These are phyloP conservation scores for Liparis tanakae DNA, from an alignment of 2,797 vertebrate species.

Conservation along the genomic window DNA sequence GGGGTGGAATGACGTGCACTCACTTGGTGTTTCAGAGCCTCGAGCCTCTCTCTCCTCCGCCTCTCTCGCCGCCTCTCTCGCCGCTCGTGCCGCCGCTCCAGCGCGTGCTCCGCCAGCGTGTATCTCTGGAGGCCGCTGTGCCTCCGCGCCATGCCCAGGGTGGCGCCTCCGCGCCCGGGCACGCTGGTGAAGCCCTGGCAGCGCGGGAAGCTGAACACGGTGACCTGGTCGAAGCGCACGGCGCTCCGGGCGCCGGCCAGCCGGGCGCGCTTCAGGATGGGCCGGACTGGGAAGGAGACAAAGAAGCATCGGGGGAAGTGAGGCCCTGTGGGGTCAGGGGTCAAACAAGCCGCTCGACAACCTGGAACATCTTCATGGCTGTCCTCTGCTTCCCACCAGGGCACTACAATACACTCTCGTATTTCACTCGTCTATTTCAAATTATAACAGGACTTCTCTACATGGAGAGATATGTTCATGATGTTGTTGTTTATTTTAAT, in stretches of 20 bases:
- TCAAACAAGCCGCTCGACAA: not conserved
- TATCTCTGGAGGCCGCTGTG: slow-evolving; percentile 85
- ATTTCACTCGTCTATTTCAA: not conserved
- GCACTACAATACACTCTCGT: not conserved
- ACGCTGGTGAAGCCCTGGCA: slow-evolving; percentile 95
- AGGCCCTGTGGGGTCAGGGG: not conserved
- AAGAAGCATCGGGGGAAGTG: not conserved
- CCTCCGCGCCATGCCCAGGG: slow-evolving; percentile 89
- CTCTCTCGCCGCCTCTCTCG: slow-evolving; percentile 78
- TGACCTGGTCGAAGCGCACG: slow-evolving; percentile 89
- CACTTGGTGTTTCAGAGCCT: slow-evolving; percentile 84
- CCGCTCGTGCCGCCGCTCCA: slow-evolving; percentile 81
- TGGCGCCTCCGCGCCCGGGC: slow-evolving; percentile 91
- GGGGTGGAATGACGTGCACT: slow-evolving; percentile 44
- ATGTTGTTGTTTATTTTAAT: not conserved
- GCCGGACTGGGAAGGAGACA: slow-evolving; percentile 73
- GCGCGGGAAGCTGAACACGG: slow-evolving; percentile 91
- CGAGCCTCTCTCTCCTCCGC: slow-evolving; percentile 85
- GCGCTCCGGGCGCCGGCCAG: slow-evolving; percentile 71
- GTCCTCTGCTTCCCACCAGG: not conserved
- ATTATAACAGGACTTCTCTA: not conserved
- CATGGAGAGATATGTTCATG: not conserved
- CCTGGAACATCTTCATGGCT: not conserved
- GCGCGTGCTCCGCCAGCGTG: slow-evolving; percentile 86
- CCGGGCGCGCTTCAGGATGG: slow-evolving; percentile 89